These are phyloP conservation scores for Trinorchestia longiramus DNA, from an alignment of 1,140 invertebrate species.

Conservation along the genomic window DNA sequence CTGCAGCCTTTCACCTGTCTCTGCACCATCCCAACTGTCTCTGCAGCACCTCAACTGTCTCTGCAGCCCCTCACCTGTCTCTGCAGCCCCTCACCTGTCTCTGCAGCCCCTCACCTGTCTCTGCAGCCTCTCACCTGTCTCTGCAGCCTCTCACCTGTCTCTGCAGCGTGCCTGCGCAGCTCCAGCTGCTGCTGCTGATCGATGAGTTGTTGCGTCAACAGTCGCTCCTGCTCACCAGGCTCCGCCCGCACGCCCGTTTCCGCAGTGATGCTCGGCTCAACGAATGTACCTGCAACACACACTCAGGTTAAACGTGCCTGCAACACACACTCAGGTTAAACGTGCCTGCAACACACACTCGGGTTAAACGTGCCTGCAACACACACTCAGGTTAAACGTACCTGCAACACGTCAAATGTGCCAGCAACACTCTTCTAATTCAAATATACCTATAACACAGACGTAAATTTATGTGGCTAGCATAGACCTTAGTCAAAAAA, in stretches of 20 bases:
- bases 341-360: neutral
- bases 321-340: neutral
- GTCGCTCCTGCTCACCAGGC: conserved; percentile 24
- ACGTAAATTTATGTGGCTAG: neutral
- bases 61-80: neutral
- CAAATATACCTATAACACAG: neutral
- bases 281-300: conserved; percentile 30
- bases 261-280: conserved; percentile 3
- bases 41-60: too few relatives aligned
- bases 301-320: neutral
- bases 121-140: neutral
- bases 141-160: neutral
- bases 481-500: too few relatives aligned
- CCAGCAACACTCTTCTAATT: neutral
- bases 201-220: neutral
- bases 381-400: neutral
- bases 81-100: neutral
- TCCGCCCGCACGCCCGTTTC: conserved; percentile 24
- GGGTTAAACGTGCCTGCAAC: neutral
- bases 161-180: neutral
- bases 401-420: neutral
- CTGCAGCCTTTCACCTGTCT: too few relatives aligned
- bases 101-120: neutral
- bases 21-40: too few relatives aligned
- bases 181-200: neutral